Conservation (phyloP, 2,797 vertebrate genomes). For the Chiloscyllium punctatum region DNA sequence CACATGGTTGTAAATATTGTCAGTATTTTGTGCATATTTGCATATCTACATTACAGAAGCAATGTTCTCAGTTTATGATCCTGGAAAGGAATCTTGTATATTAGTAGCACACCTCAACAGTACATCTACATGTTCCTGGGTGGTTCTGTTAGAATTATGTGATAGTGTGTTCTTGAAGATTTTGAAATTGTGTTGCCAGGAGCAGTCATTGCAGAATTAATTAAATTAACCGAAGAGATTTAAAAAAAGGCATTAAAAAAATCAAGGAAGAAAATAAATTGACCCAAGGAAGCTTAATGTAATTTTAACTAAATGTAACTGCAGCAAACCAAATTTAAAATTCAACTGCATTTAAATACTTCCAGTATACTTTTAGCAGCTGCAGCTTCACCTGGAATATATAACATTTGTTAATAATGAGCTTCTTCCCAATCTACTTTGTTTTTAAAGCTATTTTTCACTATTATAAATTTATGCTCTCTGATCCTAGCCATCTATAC, state of each 20-base stretch:
- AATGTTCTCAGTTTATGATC: neutral
- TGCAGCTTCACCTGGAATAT: neutral
- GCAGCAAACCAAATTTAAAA: neutral
- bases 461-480: neutral
- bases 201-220: neutral
- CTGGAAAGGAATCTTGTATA: neutral
- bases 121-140: neutral
- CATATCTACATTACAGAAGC: neutral
- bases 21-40: neutral
- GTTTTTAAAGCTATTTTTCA: neutral
- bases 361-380: neutral
- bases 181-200: neutral
- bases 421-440: no score
- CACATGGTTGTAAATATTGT: neutral
- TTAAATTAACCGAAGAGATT: neutral
- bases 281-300: neutral
- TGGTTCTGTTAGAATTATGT: neutral
- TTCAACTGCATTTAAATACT: neutral
- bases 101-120: neutral
- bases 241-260: neutral
- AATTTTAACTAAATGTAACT: neutral
- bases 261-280: neutral
- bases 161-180: neutral
- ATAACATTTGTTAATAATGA: neutral
- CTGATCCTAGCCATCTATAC: neutral